Base-by-base conservation (phyloP, 2,113 vertebrate species). In the Cephalopholis sonnerati region DNA sequence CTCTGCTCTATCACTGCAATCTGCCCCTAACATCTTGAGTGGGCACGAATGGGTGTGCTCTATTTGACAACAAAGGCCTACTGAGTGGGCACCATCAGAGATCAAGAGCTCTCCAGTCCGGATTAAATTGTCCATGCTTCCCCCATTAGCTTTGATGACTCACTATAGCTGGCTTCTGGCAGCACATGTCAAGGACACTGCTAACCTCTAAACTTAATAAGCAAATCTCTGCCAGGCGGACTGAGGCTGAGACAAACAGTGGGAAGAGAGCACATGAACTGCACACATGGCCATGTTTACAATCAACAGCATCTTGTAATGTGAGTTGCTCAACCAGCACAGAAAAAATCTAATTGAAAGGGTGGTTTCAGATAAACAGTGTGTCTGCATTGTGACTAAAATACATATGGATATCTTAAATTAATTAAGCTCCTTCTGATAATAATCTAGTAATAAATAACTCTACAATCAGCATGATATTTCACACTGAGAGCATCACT, bases 41-140 rank as follows among this genome's bases (percentile, higher is more conserved):
- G 89, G 75, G 72, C 77, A 84, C 75, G 24, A 76, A 79, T 86
- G 87, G 83, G 83, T 87, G 89, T 86, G 90, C 91, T 92, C 90
- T 80, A 91, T 94, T 92, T 91, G 89, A 91, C 92, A 93, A 91
- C 92, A 94, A 93, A 94, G 85, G 81, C 88, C 83, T 67, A 74
- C 32, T 87, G 92, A 94, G 89, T 89, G 90, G 89, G 91, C 79
- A 92, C 85, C 90, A 93, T 92, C 83, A 77, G 79, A 90, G 92
- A 92, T 93, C 89, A 92, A 95, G 91, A 74, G 85, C 92, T 93
- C 87, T 93, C 85, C 90, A 92, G 85, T 89, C 87, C 90, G 92
- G 91, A 94, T 90, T 93, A 92, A 94, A 95, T 93, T 93, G 92
- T 86, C 89, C 93, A 91, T 94, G 90, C 83, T 87, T 91, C 79